These are phyloP conservation scores for Drosophila obscura DNA, from an alignment of 1,140 invertebrate genomes.

Conservation along the genomic window DNA sequence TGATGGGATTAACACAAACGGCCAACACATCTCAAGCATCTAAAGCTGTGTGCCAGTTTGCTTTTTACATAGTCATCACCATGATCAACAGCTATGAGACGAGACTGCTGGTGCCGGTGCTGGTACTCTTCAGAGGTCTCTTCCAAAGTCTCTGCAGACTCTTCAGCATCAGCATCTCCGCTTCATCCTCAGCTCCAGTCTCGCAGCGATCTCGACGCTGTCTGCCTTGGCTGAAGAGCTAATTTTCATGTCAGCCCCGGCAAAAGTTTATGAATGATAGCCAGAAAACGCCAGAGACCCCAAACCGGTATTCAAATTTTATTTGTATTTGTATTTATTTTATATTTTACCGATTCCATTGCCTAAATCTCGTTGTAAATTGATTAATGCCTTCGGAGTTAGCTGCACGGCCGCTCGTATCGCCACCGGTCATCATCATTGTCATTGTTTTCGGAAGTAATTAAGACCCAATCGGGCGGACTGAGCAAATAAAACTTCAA, in stretches of 20 bases:
- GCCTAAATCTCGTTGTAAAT: slow-evolving; percentile 59
- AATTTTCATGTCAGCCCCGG: slow-evolving; percentile 74
- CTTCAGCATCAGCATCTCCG: slow-evolving; percentile 28
- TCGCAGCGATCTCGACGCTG: slow-evolving; percentile 49
- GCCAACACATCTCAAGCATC: slow-evolving; percentile 80
- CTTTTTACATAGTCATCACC: slow-evolving; percentile 77
- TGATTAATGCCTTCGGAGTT: slow-evolving; percentile 56
- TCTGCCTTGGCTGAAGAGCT: slow-evolving; percentile 79
- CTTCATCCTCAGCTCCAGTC: slow-evolving; percentile 26
- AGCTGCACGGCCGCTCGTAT: slow-evolving; percentile 17
- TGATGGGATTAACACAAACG: slow-evolving; percentile 81
- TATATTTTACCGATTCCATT: slow-evolving; percentile 54
- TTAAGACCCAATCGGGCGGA: slow-evolving; percentile 73
- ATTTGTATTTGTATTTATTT: slow-evolving; percentile 59
- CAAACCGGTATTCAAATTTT: slow-evolving; percentile 48
- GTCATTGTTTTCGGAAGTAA: slow-evolving; percentile 81
- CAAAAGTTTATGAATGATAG: slow-evolving; percentile 80
- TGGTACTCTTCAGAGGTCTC: slow-evolving; percentile 49
- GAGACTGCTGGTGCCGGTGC: slow-evolving; percentile 5
- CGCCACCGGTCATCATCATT: slow-evolving; percentile 57
- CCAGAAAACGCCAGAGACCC: slow-evolving; percentile 47
- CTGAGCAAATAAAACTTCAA: slow-evolving; percentile 72
- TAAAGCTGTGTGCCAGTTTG: slow-evolving; percentile 77
- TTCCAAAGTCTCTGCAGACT: slow-evolving; percentile 48
- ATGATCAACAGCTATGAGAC: slow-evolving; percentile 62